phyloP scores from a whole-genome alignment of 2,797 vertebrate species.

The Botia kubotai region DNA sequence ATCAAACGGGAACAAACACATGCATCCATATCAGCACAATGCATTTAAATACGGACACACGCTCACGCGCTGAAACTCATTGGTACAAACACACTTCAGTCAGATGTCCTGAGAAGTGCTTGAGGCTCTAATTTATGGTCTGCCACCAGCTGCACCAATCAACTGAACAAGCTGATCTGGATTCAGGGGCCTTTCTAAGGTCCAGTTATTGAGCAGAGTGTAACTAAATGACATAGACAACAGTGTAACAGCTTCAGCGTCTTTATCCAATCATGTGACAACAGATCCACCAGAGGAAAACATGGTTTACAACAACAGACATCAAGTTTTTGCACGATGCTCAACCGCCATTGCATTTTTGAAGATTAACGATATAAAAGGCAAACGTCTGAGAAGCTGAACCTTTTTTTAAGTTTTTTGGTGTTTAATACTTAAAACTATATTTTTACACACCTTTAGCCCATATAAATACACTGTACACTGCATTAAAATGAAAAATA shows the following conservation, averaged over 20 bases:
- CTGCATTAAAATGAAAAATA: constrained; percentile 79
- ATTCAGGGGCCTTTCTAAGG: background rate
- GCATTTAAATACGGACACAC: constrained; percentile 21
- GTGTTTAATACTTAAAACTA: constrained; percentile 55
- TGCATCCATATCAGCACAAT: constrained; percentile 27
- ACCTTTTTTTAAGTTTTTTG: constrained; percentile 61
- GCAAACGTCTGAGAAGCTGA: constrained; percentile 69
- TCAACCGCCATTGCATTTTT: constrained; percentile 14
- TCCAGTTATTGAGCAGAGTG: constrained; percentile 6
- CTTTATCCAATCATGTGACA: constrained; percentile 16
- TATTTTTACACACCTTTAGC: constrained; percentile 68
- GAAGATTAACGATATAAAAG: constrained; percentile 64
- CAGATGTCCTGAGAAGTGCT: constrained; percentile 48
- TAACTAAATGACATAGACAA: constrained; percentile 38
- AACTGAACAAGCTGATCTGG: constrained; percentile 20
- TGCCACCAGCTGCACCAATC: constrained; percentile 5
- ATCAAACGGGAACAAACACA: constrained; percentile 26
- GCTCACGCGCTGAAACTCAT: constrained; percentile 7
- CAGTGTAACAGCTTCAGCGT: constrained; percentile 6
- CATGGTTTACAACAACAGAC: background rate
- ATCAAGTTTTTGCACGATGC: background rate
- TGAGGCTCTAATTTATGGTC: constrained; percentile 40
- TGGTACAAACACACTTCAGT: constrained; percentile 18
- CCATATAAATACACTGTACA: constrained; percentile 82
- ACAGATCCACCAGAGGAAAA: constrained; percentile 1